Evolutionary conservation across 2,797 vertebrate species (phyloP), one percentile per base, ranked within the genome.

Genomic region (Petrocephalus sullivani): DNA sequence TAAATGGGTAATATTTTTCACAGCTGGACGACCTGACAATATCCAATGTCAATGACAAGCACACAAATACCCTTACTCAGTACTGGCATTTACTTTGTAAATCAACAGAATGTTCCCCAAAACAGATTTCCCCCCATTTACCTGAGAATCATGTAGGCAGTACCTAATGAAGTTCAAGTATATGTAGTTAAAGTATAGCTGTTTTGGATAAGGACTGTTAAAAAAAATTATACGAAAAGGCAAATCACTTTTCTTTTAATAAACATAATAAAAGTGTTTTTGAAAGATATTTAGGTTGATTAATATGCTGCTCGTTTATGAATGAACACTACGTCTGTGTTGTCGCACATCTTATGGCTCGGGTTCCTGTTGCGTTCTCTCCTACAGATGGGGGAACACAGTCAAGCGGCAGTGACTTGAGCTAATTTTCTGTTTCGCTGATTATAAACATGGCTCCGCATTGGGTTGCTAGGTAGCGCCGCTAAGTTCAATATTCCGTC

Each of bases 371-470:
- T 88, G 56, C 57, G 51, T 46, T 86, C 28, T 37, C 28, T 1
- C 33, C 61, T 23, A 49, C 88, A 88, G 83, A 88, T 88, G 88
- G 88, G 28, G 56, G 86, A 75, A 58, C 61, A 46, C 53, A 88
- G 88, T 86, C 61, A 86, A 75, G 88, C 88, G 46, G 88, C 28
- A 64, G 54, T 75, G 88, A 88, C 84, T 86, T 37, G 49, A 86
- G 61, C 23, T 37, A 88, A 88, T 88, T 88, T 88, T 88, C 58
- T 85, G 61, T 86, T 78, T 61, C 88, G 23, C 88, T 86, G 82
- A 61, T 75, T 57, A 88, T 49, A 82, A 86, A 86, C 61, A 71
- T 86, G 60, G 61, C 64, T 37, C 83, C 58, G 61, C 28, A 16
- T 8, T 21, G 51, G 37, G 33, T 57, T n/a, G n/a, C 83, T 88